Evolutionary conservation across 2,113 vertebrate genomes (phyloP).

Genomic region (Leptosomus discolor): DNA sequence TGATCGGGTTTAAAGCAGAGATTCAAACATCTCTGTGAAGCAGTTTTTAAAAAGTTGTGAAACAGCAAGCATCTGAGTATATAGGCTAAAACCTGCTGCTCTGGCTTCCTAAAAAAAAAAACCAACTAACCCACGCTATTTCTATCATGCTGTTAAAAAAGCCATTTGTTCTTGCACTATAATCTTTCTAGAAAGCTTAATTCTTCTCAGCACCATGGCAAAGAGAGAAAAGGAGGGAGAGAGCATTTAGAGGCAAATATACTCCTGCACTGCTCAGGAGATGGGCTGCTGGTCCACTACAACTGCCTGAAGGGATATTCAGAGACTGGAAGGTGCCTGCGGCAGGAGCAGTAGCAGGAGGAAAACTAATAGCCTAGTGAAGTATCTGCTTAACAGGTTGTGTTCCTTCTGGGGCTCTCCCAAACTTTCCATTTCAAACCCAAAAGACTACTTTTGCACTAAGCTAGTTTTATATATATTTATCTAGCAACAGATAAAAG

Average conservation of each 20-base stretch:
- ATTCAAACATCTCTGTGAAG: not conserved
- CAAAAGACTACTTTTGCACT: not conserved
- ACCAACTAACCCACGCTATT: not conserved
- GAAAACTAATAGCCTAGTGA: not conserved
- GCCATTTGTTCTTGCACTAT: not conserved
- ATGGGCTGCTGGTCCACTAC: not conserved
- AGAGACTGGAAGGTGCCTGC: not conserved
- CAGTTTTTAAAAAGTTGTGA: not conserved
- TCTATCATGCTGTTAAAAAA: not conserved
- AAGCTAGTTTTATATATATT: not conserved
- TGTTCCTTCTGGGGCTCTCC: not conserved
- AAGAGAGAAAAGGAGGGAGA: not conserved
- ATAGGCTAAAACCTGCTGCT: not conserved
- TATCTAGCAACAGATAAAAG: not conserved
- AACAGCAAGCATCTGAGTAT: not conserved
- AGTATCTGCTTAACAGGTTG: not conserved
- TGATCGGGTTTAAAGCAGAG: not conserved
- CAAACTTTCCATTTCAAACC: not conserved
- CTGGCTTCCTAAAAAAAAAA: not conserved
- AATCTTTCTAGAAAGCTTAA: not conserved
- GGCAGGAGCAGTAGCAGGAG: not conserved
- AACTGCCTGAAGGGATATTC: not conserved
- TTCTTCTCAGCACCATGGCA: not conserved
- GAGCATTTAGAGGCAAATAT: not conserved
- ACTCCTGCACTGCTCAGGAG: rapidly evolving